Base-by-base conservation (phyloP, 2,888 invertebrate genomes). In the Epistrophella euchroma region DNA sequence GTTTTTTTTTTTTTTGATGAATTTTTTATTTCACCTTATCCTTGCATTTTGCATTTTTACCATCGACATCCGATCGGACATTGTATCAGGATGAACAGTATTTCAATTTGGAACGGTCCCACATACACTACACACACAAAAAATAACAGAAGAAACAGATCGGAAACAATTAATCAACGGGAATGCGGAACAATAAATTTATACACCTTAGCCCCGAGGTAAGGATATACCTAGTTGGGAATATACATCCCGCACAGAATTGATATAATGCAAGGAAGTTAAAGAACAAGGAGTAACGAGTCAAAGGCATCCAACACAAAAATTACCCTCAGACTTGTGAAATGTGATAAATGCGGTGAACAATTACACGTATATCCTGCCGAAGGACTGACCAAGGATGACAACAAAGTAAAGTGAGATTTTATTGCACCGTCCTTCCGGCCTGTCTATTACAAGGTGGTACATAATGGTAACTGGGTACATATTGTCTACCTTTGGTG, bases 131-230 rank as follows among this genome's bases (percentile, higher is more conserved):
- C 43, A 25, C 25, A 56, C 10, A 45, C 7, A 40, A 56, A 28
- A 40, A 66, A 7, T 60, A n/a, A 32, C 10, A 43, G 28, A 11
- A 52, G 52, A 55, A 55, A 70, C 71, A 70, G 81, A 82, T 86
- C 81, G 86, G 86, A 86, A 86, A 74, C 81, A 86, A 86, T 86
- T 86, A 86, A 86, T 86, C 86, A 82, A 78, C 66, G 58, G 70
- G 70, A 74, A 77, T 86, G 82, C 82, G 70, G 82, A 86, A 86
- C 82, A 85, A 85, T 85, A 80, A 80, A 76, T 80, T 85, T 68
- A 73, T 76, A 81, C 80, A 85, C 80, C 76, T 66, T 66, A 56
- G 52, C 75, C 47, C 19, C 9, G 25, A 80, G 80, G 72, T 60
- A 55, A 66, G 11, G 6, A 28, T 35, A 50, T 66, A 52, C 11